phyloP scores from a whole-genome alignment of 2,113 vertebrate species.

The Microcebus ravelobensis region DNA sequence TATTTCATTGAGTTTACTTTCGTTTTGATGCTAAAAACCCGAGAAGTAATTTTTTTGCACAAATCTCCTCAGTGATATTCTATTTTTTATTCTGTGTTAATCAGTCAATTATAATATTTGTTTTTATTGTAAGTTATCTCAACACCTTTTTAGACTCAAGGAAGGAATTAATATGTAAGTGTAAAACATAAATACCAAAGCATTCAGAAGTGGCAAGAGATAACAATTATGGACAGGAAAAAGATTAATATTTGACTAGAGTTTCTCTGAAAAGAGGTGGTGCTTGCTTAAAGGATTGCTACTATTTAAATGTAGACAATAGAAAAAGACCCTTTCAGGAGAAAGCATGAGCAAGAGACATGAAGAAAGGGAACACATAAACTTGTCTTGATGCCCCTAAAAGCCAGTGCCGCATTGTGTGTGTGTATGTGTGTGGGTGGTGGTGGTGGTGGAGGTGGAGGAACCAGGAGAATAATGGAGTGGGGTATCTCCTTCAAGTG shows the following conservation, averaged over 20 bases:
- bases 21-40: conserved; percentile 9
- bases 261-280: neutral
- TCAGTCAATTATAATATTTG: neutral
- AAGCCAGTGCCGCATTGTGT: neutral
- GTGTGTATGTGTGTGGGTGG: too few species aligned
- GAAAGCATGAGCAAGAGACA: neutral
- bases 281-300: neutral
- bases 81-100: conserved; percentile 14
- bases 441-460: too few species aligned
- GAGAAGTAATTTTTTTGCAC: neutral
- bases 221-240: neutral
- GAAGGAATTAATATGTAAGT: neutral
- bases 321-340: conserved; percentile 11
- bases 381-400: neutral
- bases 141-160: neutral
- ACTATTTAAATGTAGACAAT: neutral
- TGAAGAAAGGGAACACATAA: neutral
- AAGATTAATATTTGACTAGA: neutral
- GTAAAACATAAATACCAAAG: neutral
- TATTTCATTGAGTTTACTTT: conserved; percentile 38
- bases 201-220: neutral
- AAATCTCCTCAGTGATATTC: neutral
- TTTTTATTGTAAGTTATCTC: neutral
- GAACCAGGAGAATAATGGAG: neutral
- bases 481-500: neutral